A percentile compares a stretch with the other conserved stretches of the same genome.
phyloP scores from a whole-genome alignment of 2,113 vertebrate genomes.

The Nothobranchius kuhntae region DNA sequence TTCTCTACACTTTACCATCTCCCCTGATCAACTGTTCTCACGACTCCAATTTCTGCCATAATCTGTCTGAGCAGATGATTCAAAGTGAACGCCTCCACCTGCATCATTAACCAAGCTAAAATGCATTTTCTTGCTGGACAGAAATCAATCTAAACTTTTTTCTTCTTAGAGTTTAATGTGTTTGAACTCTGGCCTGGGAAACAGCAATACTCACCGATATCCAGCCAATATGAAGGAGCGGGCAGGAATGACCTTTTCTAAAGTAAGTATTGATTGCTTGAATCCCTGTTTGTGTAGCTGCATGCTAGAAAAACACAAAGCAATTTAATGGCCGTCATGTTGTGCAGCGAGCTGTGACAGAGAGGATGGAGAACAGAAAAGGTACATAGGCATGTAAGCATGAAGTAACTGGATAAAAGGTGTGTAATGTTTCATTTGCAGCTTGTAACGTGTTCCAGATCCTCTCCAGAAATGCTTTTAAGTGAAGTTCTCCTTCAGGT shows the following conservation, averaged over 20 bases:
- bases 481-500: neutral
- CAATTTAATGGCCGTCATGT: neutral
- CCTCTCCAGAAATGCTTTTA: neutral
- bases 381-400: neutral
- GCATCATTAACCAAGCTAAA: neutral
- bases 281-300: slow-evolving; percentile 53
- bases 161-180: slow-evolving; percentile 13
- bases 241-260: slow-evolving; percentile 46
- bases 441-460: slow-evolving; percentile 3
- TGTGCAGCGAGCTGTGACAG: slow-evolving; percentile 7
- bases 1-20: neutral
- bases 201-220: neutral
- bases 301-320: slow-evolving; percentile 29
- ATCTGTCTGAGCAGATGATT: slow-evolving; percentile 16
- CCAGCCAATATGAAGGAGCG: slow-evolving; percentile 38
- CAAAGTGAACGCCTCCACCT: slow-evolving; percentile 7
- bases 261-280: slow-evolving; percentile 60
- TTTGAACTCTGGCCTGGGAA: slow-evolving; percentile 39
- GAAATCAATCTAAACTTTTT: slow-evolving; percentile 19
- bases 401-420: slow-evolving; percentile 3
- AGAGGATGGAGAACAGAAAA: slow-evolving; percentile 4
- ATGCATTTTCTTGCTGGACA: slow-evolving; percentile 3
- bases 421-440: slow-evolving; percentile 16
- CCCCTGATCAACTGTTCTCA: neutral
- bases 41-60: neutral